phyloP scores from a whole-genome alignment of 2,113 vertebrate genomes.

The Psittacus erithacus region DNA sequence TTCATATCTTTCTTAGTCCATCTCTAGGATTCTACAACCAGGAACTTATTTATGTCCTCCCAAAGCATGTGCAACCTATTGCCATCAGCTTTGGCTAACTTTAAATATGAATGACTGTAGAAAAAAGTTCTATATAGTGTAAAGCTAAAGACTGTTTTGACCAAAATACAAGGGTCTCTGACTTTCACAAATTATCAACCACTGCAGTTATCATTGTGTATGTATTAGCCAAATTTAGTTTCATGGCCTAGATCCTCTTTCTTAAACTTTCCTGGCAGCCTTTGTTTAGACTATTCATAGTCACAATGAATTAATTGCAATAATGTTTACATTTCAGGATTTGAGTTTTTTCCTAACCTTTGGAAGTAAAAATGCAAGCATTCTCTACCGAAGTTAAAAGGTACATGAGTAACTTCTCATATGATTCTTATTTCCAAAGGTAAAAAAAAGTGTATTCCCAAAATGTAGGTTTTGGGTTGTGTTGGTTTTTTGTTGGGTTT shows the following conservation, averaged over 20 bases:
- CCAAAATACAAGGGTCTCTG: background rate
- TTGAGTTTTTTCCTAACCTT: background rate
- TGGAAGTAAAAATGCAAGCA: background rate
- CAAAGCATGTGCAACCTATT: fast-evolving
- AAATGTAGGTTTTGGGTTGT: background rate
- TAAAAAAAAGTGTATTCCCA: background rate
- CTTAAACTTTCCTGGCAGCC: background rate
- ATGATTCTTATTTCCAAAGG: background rate
- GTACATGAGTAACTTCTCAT: background rate
- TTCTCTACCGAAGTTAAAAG: background rate
- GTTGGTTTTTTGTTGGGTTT: background rate
- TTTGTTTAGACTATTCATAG: background rate
- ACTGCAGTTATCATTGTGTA: background rate
- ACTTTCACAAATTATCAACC: background rate
- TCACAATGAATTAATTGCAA: background rate
- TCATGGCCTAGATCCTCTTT: background rate
- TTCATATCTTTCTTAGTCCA: background rate
- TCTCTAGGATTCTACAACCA: background rate
- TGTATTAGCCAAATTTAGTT: background rate
- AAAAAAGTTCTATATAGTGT: background rate
- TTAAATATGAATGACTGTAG: background rate
- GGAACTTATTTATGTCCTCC: background rate
- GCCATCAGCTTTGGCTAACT: background rate
- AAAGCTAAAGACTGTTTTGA: background rate
- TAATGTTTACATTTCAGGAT: background rate